phyloP scores from a whole-genome alignment of 2,797 vertebrate genomes.

The Gadopsis bispinosus region DNA sequence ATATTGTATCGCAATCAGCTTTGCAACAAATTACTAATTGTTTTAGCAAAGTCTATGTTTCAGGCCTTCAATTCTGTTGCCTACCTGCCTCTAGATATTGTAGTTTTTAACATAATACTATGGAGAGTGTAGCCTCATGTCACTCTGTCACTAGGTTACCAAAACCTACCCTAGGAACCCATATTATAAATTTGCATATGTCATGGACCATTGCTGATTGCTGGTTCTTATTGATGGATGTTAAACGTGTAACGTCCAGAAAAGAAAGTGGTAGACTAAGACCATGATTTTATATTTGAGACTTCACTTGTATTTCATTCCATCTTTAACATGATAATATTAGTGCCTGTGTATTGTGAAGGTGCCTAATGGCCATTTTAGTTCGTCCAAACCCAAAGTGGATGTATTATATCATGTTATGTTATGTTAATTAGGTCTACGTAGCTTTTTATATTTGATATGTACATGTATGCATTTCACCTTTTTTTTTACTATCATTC shows the following conservation, averaged over 20 bases:
- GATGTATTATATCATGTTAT: slow-evolving; percentile 48
- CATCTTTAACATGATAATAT: slow-evolving; percentile 47
- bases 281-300: slow-evolving; percentile 24
- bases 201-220: background rate
- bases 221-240: slow-evolving; percentile 10
- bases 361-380: slow-evolving; percentile 56
- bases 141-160: slow-evolving; percentile 3
- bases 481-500: slow-evolving; percentile 41
- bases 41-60: background rate
- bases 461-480: slow-evolving; percentile 50
- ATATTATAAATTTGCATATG: background rate
- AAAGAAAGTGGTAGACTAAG: slow-evolving; percentile 18
- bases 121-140: slow-evolving; percentile 2
- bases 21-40: background rate
- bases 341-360: slow-evolving; percentile 74
- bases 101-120: slow-evolving; percentile 10
- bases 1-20: background rate
- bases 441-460: slow-evolving; percentile 25
- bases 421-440: slow-evolving; percentile 25
- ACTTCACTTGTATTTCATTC: slow-evolving; percentile 27
- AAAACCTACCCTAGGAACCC: slow-evolving; percentile 4
- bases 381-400: slow-evolving; percentile 47
- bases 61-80: background rate
- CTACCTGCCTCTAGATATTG: background rate
- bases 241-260: slow-evolving; percentile 1